Percentiles rank a stretch among this genome's conserved stretches.
Evolutionary conservation across 2,113 vertebrate species (phyloP).

Genomic region (Calyptommatus sinebrachiatus): DNA sequence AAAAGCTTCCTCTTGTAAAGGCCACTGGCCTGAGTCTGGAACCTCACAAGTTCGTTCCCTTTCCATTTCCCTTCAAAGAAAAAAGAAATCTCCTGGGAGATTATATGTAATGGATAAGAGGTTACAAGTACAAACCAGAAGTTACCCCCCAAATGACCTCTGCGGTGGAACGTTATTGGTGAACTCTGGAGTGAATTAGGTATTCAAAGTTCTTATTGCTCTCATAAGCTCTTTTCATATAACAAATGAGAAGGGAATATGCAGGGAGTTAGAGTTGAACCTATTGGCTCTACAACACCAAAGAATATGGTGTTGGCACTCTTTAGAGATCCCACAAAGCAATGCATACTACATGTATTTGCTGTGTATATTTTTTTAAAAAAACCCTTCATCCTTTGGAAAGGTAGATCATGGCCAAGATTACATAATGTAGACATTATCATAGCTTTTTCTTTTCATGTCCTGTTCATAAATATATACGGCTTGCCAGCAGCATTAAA

Average conservation of each 20-base stretch:
- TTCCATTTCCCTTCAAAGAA: too few relatives aligned
- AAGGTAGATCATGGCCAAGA: too few relatives aligned
- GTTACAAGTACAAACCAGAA: constrained; percentile 10
- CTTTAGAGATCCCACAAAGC: background rate
- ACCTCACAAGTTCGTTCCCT: background rate
- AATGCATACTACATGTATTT: background rate
- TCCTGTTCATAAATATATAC: background rate
- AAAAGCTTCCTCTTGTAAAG: background rate
- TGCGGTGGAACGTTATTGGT: background rate
- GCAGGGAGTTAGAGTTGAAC: background rate
- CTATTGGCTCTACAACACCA: background rate
- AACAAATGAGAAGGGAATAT: background rate
- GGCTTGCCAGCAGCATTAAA: background rate
- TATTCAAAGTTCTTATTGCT: background rate
- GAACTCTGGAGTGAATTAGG: constrained; percentile 17
- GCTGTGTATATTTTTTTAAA: background rate
- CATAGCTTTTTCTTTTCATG: too few relatives aligned
- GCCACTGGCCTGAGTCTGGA: constrained; percentile 1
- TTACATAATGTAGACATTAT: too few relatives aligned
- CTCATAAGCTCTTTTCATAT: background rate
- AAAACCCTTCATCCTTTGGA: background rate
- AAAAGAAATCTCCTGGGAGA: background rate
- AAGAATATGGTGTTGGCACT: background rate
- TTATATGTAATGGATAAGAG: constrained; percentile 10
- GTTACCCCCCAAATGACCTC: constrained; percentile 12